Base-by-base conservation (phyloP, 2,113 vertebrate species). In the Astur gentilis region DNA sequence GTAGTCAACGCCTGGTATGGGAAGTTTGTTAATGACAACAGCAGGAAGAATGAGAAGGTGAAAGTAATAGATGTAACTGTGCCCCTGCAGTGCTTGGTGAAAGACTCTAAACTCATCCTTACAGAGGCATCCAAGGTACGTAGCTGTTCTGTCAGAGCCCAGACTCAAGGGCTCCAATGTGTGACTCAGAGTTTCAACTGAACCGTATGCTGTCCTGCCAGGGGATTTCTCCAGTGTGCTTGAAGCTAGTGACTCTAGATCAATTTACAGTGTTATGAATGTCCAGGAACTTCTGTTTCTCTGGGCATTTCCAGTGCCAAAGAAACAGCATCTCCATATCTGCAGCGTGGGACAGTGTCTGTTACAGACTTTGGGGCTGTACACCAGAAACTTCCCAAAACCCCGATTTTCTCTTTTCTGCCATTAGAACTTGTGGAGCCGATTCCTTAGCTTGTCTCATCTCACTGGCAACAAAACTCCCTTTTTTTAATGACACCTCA, bases 1-100 rank as follows among this genome's bases (percentile, higher is more conserved):
- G 98, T 99, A 31, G 98, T 99, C 83, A 99, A 99, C 0, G 99
- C 99, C 95, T 99, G 99, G 99, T 99, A 99, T 1, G 99, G 99
- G n/a, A 99, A 99, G 84, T 99, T 99, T 55, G 99, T 99, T 70
- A 99, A 99, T 0, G 99, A 99, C 98, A 99, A 98, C 97, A 99
- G 99, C 94, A 97, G 94, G 95, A 99, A 93, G 98, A 99, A 98
- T 0, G 99, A 99, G 96, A 99, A 98, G 96, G 99, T 99, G 86
- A 99, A 99, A 87, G 99, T 99, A 93, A 99, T 99, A 6, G 99
- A 99, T 2, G 99, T 99, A 95, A 99, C 99, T 0, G 99, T 99
- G 83, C 99, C 99, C 19, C 98, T 99, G 93, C 99, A 99, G 98
- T 99, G 99, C 98, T 98, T 99, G 98, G 99, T 99, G 83, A 99